These are phyloP conservation scores for Bombus haemorrhoidalis DNA, from an alignment of 1,140 invertebrate species.

Conservation along the genomic window DNA sequence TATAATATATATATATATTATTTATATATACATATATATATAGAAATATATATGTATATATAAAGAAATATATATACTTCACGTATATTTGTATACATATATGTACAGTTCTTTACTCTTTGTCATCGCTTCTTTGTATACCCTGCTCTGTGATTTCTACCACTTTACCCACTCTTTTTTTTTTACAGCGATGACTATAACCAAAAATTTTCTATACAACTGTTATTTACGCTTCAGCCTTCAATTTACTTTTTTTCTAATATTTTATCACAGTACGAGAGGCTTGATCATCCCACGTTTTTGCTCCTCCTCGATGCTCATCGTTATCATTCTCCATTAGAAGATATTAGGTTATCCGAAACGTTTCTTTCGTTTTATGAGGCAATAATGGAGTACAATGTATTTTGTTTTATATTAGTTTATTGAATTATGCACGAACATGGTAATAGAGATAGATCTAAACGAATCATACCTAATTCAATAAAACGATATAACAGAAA, in stretches of 20 bases:
- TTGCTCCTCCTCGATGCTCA: not conserved
- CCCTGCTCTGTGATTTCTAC: too few relatives aligned
- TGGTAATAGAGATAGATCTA: too few relatives aligned
- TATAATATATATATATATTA: constrained; percentile 16
- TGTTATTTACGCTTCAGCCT: not conserved
- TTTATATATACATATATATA: too few relatives aligned
- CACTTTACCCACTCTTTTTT: not conserved
- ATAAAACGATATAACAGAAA: too few relatives aligned
- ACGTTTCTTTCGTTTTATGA: too few relatives aligned
- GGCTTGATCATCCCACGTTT: not conserved
- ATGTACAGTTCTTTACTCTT: not conserved
- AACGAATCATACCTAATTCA: too few relatives aligned
- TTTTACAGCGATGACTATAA: not conserved
- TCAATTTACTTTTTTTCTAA: not conserved
- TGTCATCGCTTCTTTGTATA: too few relatives aligned
- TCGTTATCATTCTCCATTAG: not conserved
- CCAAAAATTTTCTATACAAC: not conserved
- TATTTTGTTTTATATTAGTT: too few relatives aligned
- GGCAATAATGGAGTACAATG: fast-evolving
- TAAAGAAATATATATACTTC: not conserved
- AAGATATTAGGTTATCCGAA: too few relatives aligned
- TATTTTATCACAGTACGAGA: constrained; percentile 42
- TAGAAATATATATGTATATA: not conserved
- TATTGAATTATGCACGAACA: too few relatives aligned
- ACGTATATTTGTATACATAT: not conserved